Base-by-base conservation (phyloP, 2,797 vertebrate species). In the Rhabdophis nuchalis region DNA sequence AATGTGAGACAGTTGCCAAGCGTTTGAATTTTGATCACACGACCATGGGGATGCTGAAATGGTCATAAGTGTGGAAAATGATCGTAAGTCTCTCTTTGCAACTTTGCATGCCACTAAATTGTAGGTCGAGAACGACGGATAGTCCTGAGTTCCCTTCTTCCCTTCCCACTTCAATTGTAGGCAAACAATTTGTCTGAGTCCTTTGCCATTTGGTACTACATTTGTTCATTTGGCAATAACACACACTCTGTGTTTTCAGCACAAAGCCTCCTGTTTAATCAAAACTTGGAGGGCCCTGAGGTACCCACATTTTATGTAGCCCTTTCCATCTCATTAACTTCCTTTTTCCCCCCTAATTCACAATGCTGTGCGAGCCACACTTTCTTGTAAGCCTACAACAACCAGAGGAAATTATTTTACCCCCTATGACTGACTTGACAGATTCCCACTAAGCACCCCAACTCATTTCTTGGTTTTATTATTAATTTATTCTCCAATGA, bases 401-500 rank as follows among this genome's bases (percentile, higher is more conserved):
- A 10, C 91, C 87, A 82, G 93, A 96, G 89, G 89, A 96, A 97
- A 97, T 97, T 97, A 97, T 94, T 93, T 89, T 96, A 96, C 91
- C 94, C 72, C 91, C 96, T 89, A 94, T 96, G 95, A 97, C 95
- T 96, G 87, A 89, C 95, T 95, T 97, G 96, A 94, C 96, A 97
- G 92, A 93, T 97, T 97, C 93, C 91, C 94, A 96, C 94, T 94
- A 97, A 97, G 96, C 87, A 97, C 91, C 13, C 91, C 93, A 58
- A 86, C 95, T 96, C 96, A 87, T 95, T 96, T 96, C 94, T 97
- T 96, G 56, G 0, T 92, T 96, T 96, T 97, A 97, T 96, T 97
- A 97, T 97, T 97, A 97, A 97, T 97, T 96, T 97, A 97, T 97
- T 97, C 96, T 96, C 95, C 97, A 96, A 97, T 97, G 94, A 95